phyloP scores from a whole-genome alignment of 1,140 invertebrate species.

The Hypsibius dujardini region DNA sequence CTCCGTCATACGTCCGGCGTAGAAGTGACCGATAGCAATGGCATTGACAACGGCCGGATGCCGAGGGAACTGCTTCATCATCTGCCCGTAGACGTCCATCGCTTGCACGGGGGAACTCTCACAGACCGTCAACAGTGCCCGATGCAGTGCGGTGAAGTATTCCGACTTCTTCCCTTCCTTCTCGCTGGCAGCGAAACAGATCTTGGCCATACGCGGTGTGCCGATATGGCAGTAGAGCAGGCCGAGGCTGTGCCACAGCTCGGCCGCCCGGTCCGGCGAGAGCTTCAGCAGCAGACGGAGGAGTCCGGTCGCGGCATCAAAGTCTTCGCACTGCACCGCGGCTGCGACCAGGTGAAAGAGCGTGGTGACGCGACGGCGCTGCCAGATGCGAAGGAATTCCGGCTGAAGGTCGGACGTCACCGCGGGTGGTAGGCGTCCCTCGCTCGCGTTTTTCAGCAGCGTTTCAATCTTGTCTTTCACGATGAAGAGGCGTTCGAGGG shows the following conservation, averaged over 20 bases:
- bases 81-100: not conserved
- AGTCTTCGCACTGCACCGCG: not conserved
- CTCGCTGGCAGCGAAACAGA: too few species aligned
- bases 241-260: not conserved
- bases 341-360: not conserved
- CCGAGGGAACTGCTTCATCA: not conserved
- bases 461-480: not conserved
- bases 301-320: not conserved
- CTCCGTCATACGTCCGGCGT: not conserved
- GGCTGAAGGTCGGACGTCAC: not conserved
- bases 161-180: not conserved
- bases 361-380: not conserved
- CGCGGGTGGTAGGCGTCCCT: not conserved
- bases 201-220: not conserved
- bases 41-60: not conserved
- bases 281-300: not conserved
- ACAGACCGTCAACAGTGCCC: not conserved
- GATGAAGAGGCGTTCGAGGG: not conserved
- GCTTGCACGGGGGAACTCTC: not conserved
- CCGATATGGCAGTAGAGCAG: constrained; percentile 13
- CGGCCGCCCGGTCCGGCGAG: not conserved
- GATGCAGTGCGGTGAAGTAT: not conserved
- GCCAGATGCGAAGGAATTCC: not conserved
- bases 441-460: not conserved
- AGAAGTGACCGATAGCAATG: not conserved